Conservation (phyloP, 2,113 vertebrate species). For the Morone chrysops region DNA sequence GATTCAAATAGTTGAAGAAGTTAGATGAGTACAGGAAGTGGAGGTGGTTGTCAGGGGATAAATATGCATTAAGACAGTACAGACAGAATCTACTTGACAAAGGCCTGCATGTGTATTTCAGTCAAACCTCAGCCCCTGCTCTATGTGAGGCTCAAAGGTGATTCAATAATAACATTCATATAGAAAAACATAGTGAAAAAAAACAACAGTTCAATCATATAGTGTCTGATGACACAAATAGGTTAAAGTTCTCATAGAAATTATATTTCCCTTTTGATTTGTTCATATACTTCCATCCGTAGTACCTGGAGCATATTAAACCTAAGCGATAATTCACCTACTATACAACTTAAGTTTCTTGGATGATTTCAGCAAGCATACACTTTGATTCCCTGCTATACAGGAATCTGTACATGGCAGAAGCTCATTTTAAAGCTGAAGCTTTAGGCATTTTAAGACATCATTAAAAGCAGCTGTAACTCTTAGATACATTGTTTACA, state of each 20-base stretch:
- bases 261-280: conserved; percentile 22
- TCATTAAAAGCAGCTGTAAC: conserved; percentile 67
- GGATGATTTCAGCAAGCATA: conserved; percentile 63
- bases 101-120: conserved; percentile 39
- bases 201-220: conserved; percentile 25
- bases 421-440: conserved; percentile 68
- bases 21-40: background rate
- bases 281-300: background rate
- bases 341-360: conserved; percentile 44
- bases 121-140: conserved; percentile 48
- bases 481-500: conserved; percentile 65
- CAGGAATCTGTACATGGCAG: conserved; percentile 59
- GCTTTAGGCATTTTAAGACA: conserved; percentile 73
- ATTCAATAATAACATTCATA: conserved; percentile 51
- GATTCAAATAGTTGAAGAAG: conserved; percentile 3
- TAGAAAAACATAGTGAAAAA: conserved; percentile 49
- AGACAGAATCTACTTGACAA: conserved; percentile 21
- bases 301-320: conserved; percentile 40
- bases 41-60: background rate
- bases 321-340: conserved; percentile 30
- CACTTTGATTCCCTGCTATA: conserved; percentile 59
- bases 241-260: conserved; percentile 42
- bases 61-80: conserved; percentile 27
- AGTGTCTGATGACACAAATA: conserved; percentile 48
- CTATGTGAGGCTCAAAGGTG: conserved; percentile 37